These are phyloP conservation scores for Dynastes maya DNA, from an alignment of 2,888 invertebrate genomes.

Conservation along the genomic window DNA sequence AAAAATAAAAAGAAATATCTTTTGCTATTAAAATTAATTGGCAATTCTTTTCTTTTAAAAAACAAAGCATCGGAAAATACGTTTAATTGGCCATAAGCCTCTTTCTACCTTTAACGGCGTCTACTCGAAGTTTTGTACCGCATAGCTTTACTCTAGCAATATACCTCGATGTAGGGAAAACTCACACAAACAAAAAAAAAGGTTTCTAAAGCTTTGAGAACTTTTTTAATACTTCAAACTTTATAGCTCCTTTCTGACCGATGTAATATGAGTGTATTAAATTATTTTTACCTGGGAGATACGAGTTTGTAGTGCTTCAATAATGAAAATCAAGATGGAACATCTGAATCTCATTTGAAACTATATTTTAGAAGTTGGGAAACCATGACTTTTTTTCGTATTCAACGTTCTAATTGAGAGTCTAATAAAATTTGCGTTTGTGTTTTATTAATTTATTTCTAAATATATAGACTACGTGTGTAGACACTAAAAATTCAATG, in stretches of 20 bases:
- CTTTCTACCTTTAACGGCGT: not conserved
- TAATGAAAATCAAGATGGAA: not conserved
- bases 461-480: no score
- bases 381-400: not conserved
- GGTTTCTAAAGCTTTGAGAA: not conserved
- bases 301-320: not conserved
- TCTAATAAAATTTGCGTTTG: not conserved
- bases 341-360: not conserved
- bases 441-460: no score
- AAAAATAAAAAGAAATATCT: no score
- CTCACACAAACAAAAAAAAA: not conserved
- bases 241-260: not conserved
- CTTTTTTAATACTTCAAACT: not conserved
- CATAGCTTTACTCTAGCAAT: not conserved
- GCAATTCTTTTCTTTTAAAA: no score
- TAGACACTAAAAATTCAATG: no score
- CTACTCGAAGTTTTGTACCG: not conserved
- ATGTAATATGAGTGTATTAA: constrained; percentile 8
- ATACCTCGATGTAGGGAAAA: not conserved
- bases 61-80: no score
- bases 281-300: not conserved
- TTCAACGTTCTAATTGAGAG: not conserved
- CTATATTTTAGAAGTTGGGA: not conserved
- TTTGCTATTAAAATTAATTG: no score
- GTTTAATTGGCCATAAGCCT: no score